These are phyloP conservation scores for Phrixothrix hirtus DNA, from an alignment of 2,888 invertebrate species.

Conservation along the genomic window DNA sequence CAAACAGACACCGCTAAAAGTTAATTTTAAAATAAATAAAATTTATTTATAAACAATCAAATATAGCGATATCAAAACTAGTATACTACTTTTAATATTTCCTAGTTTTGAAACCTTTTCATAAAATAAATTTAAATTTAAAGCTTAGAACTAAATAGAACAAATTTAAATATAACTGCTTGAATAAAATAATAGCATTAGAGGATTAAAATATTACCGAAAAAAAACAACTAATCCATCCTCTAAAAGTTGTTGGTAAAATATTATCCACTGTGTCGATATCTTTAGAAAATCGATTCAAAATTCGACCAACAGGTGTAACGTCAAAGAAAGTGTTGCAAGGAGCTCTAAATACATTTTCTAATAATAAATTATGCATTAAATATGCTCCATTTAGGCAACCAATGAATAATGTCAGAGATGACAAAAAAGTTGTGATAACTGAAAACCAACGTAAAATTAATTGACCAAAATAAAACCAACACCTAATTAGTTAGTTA, in stretches of 20 bases:
- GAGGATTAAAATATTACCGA: constrained; percentile 53
- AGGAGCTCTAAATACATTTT: constrained; percentile 69
- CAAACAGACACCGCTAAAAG: constrained; percentile 57
- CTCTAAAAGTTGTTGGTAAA: constrained; percentile 71
- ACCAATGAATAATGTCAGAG: constrained; percentile 70
- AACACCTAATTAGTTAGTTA: constrained; percentile 1
- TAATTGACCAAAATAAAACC: constrained; percentile 4
- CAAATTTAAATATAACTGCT: constrained; percentile 16
- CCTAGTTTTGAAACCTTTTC: too few relatives aligned
- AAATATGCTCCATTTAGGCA: constrained; percentile 65
- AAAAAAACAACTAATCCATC: constrained; percentile 70
- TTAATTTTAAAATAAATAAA: constrained; percentile 36
- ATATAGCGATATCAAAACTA: too few relatives aligned
- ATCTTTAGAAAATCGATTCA: too few relatives aligned
- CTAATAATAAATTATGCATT: constrained; percentile 68
- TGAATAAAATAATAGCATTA: background rate
- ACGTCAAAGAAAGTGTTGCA: constrained; percentile 77
- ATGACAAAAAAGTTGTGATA: constrained; percentile 66
- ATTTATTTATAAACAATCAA: background rate
- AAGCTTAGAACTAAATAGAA: too few relatives aligned
- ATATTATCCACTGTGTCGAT: constrained; percentile 72
- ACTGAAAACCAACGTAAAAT: constrained; percentile 60
- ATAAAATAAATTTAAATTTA: too few relatives aligned
- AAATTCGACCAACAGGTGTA: constrained; percentile 78
- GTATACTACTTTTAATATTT: too few relatives aligned